Base-by-base conservation (phyloP, 92 coral and sea anemone genomes). In the Plumapathes pennacea region DNA sequence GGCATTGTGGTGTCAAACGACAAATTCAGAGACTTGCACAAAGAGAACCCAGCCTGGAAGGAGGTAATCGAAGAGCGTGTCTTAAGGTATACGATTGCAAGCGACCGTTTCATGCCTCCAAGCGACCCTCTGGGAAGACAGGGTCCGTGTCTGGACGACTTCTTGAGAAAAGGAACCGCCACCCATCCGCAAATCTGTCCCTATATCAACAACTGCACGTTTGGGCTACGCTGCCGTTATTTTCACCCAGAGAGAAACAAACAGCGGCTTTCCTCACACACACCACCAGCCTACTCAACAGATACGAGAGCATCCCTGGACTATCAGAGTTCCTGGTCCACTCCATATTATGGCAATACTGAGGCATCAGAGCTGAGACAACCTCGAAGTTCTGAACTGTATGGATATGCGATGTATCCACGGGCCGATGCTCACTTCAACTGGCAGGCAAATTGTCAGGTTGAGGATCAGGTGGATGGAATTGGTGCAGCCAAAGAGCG, bases 1-100 rank as follows among this genome's bases (percentile, higher is more conserved):
- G 99, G 99, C n/a, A 80, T 94, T 15, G 73, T 94, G 8, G 99
- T 94, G 0, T 94, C 99, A 9, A 94, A 94, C 41, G 99, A 94
- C 63, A 74, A 77, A 50, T 94, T 72, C 63, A 82, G 88, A 19
- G 99, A 94, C 38, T 71, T 94, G 13, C 58, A 71, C 4, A 53
- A 69, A 12, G 96, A 94, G 31, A 88, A 73, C 45, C 69, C 83
- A 0, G 54, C 41, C 31, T 94, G 99, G 99, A 77, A 64, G 54
- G 88, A 84, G 38, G 84, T 90, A 3, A 89, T 89, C 5, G 99
- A 94, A 34, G 77, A 76, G 44, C 70, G 99, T 27, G 71, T 90
- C 1, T 65, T 94, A 41, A 85, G 74, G 90, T 94, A 84, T 62
- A 75, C 86, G 0, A 84, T 94, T 68, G 95, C 72, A 8, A 82